Percentiles rank a stretch among this genome's conserved stretches.
Evolutionary conservation across 1,140 invertebrate species (phyloP).

Genomic region (Pseudoatta argentina): DNA sequence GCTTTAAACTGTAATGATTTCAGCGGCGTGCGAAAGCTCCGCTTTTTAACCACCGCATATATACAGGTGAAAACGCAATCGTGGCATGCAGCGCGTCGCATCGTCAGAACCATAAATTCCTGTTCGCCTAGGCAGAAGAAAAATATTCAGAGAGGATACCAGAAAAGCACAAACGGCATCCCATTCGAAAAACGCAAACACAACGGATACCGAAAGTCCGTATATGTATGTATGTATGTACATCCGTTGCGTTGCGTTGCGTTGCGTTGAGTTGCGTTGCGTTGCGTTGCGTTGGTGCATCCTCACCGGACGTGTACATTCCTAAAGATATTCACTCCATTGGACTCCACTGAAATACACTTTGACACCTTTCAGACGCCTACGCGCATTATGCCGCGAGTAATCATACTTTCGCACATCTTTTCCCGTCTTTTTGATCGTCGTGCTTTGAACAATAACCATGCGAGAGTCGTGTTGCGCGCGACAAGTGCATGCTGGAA

Average conservation of each 20-base stretch:
- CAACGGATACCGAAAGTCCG: constrained; percentile 61
- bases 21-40: constrained; percentile 8
- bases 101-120: constrained; percentile 56
- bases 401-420: constrained; percentile 56
- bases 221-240: not conserved
- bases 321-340: constrained; percentile 33
- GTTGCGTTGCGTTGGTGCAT: not conserved
- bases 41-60: constrained; percentile 10
- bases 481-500: constrained; percentile 27
- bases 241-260: not conserved
- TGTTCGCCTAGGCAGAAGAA: constrained; percentile 32
- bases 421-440: constrained; percentile 47
- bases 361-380: constrained; percentile 58
- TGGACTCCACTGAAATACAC: constrained; percentile 32
- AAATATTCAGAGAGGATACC: constrained; percentile 27
- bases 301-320: not conserved
- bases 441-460: constrained; percentile 58
- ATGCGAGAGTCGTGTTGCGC: not conserved
- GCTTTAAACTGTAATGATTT: constrained; percentile 55
- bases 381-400: constrained; percentile 53
- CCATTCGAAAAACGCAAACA: constrained; percentile 8
- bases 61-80: constrained; percentile 35
- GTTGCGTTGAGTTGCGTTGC: not conserved
- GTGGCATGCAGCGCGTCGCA: constrained; percentile 6
- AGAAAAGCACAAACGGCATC: constrained; percentile 9